Evolutionary conservation across 2,797 vertebrate species (phyloP), one percentile per base, ranked within the genome.

Genomic region (Clarias pachynema): DNA sequence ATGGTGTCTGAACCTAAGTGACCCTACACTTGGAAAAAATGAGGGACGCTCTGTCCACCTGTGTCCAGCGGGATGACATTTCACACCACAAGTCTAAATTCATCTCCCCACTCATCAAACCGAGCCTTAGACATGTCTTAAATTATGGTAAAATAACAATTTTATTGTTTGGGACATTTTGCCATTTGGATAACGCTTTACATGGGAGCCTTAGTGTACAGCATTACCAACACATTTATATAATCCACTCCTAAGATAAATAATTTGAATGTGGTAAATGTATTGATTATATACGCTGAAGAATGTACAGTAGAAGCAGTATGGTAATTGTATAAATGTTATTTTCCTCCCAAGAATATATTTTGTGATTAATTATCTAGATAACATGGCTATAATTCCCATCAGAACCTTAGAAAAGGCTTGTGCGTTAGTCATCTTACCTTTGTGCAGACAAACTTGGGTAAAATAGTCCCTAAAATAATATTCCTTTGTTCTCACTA

Each of bases 1-100:
- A 89, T 85, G 85, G 83, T 79, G 85, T 89, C 85, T 89, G 87
- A 86, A 88, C 77, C 78, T 60, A 59, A 74, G 81, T 79, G 85
- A 88, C 89, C 87, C 75, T 85, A 83, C 53, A 53, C 83, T 60
- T 79, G 20, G 59, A 66, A 89, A 87, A 85, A 90, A 88, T 88
- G 84, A 89, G 79, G 66, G 78, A 59, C 2, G 77, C 77, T 70
- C 14, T 40, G 22, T 88, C 83, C 88, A 89, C 81, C 87, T 89
- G 87, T 87, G 85, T 79, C 88, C 84, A 85, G 15, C 44, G 15
- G 44, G 34, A 69, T 82, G 74, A 24, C 57, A 37, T 83, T 63
- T 74, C 79, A 86, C 74, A 84, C 31, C 24, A 18, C 74, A 20
- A 34, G 8, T 83, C 62, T 72, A 65, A 86, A 89, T 84, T 82